Evolutionary conservation across 2,888 invertebrate species (phyloP).

Genomic region (Rhagonycha fulva): DNA sequence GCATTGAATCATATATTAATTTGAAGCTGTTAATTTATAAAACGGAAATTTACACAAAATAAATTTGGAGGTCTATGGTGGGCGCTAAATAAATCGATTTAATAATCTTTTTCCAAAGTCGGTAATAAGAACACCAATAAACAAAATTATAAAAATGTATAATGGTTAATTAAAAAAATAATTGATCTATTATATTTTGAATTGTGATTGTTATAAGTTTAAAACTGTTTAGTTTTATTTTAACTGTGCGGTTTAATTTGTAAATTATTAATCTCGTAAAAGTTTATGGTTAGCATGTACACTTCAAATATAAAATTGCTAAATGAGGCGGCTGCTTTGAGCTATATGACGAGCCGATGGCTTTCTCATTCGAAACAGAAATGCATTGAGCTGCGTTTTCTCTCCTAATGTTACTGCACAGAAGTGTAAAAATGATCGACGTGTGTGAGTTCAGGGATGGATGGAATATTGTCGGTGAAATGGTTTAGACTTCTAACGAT

Average conservation of each 20-base stretch:
- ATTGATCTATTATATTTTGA: background rate
- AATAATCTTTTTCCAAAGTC: background rate
- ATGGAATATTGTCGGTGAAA: constrained; percentile 16
- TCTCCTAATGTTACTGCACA: background rate
- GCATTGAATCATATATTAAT: too few relatives aligned
- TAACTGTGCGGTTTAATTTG: background rate
- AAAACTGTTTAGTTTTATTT: background rate
- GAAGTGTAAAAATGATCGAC: constrained; percentile 8
- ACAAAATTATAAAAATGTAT: background rate
- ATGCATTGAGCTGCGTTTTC: background rate
- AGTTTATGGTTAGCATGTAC: background rate
- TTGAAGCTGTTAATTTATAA: background rate
- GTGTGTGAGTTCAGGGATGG: constrained; percentile 14
- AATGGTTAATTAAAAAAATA: background rate
- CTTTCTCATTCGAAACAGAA: background rate
- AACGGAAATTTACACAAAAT: background rate
- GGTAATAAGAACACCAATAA: background rate
- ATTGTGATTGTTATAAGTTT: background rate
- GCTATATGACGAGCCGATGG: background rate
- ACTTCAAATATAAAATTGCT: constrained; percentile 30
- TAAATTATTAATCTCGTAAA: background rate
- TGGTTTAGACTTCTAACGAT: background rate
- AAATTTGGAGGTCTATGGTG: background rate
- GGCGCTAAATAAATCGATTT: background rate
- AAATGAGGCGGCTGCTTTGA: constrained; percentile 15